These are phyloP conservation scores for Sarcophaga subvicina DNA, from an alignment of 2,888 invertebrate genomes.

Conservation along the genomic window DNA sequence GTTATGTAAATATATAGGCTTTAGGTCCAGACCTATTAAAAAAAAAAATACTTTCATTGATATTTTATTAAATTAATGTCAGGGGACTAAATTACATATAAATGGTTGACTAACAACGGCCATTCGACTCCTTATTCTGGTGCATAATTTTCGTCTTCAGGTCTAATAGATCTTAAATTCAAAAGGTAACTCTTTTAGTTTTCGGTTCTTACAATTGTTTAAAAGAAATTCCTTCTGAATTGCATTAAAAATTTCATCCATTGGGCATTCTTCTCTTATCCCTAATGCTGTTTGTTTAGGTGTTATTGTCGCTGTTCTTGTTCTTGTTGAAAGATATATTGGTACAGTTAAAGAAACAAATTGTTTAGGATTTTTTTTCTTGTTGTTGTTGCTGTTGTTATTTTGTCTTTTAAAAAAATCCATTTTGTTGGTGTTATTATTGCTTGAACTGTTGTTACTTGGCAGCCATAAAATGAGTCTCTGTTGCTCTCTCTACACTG, in stretches of 20 bases:
- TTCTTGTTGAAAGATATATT: conserved; percentile 62
- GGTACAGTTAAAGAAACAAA: conserved; percentile 68
- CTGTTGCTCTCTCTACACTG: conserved; percentile 12
- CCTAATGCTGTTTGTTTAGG: background rate
- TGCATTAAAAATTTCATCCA: background rate
- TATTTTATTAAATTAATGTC: too few species aligned
- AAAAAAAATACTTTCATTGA: too few species aligned
- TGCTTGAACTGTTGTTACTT: conserved; percentile 57
- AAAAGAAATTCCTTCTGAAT: too few species aligned
- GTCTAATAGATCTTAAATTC: too few species aligned
- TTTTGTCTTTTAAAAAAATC: conserved; percentile 12
- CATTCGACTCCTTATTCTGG: too few species aligned
- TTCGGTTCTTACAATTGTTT: too few species aligned
- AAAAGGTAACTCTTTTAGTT: too few species aligned
- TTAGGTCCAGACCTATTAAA: too few species aligned
- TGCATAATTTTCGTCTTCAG: too few species aligned
- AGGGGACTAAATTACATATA: too few species aligned
- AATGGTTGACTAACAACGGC: too few species aligned
- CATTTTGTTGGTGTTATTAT: conserved; percentile 62
- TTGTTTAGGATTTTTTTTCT: conserved; percentile 60
- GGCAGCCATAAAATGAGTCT: conserved; percentile 61
- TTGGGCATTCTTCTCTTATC: conserved; percentile 35
- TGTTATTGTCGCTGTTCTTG: conserved; percentile 19
- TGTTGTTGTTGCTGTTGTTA: background rate
- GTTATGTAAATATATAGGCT: too few species aligned